Evolutionary conservation across 1,140 invertebrate species (phyloP).

Genomic region (Hypsibius dujardini): DNA sequence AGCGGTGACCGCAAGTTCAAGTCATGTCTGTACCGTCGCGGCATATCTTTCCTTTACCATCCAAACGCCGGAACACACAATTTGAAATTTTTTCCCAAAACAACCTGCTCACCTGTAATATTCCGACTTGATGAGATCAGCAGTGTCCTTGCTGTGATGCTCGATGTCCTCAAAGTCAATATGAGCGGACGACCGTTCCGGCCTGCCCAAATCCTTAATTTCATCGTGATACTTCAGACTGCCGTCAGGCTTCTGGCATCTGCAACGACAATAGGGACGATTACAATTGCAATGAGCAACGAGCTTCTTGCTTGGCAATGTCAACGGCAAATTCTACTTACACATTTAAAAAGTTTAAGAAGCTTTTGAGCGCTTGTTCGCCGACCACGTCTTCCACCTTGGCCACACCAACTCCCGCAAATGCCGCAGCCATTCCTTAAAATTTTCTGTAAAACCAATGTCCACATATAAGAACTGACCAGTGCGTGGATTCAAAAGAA

Average conservation of each 20-base stretch:
- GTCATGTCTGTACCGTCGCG: no score
- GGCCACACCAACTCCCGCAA: conserved; percentile 16
- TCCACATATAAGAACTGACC: neutral
- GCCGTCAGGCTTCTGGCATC: conserved; percentile 39
- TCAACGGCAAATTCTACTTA: neutral
- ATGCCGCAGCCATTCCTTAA: neutral
- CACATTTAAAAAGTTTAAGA: conserved; percentile 15
- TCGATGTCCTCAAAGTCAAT: conserved; percentile 92
- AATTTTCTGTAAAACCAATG: neutral
- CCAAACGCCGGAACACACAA: conserved; percentile 1
- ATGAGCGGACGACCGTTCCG: conserved; percentile 76
- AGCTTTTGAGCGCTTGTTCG: conserved; percentile 17
- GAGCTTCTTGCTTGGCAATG: neutral
- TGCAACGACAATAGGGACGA: neutral
- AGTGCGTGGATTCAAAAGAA: no score
- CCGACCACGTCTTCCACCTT: neutral
- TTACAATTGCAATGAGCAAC: neutral
- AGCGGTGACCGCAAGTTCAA: no score
- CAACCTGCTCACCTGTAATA: conserved; percentile 54
- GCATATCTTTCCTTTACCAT: neutral
- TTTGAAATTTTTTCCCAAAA: conserved; percentile 17
- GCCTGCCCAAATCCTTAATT: conserved; percentile 61
- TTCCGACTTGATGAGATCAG: conserved; percentile 82
- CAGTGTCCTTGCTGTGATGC: conserved; percentile 74
- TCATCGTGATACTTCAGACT: conserved; percentile 68